Evolutionary conservation across 1,140 invertebrate genomes (phyloP).

Genomic region (Calosoma granatense): DNA sequence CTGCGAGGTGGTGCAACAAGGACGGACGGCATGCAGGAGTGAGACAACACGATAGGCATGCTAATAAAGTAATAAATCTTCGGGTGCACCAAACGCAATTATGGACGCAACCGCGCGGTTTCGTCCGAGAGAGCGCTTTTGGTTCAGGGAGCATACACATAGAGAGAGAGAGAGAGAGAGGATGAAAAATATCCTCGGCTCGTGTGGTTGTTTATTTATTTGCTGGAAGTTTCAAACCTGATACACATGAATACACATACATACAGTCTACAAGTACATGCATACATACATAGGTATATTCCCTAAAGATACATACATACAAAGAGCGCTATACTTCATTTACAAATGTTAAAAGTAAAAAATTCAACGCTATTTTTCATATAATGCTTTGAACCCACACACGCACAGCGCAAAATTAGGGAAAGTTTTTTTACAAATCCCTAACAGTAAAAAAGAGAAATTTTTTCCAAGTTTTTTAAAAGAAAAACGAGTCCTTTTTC

Average conservation of each 20-base stretch:
- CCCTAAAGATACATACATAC: too few species aligned
- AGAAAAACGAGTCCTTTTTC: too few species aligned
- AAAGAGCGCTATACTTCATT: too few species aligned
- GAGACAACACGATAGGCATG: background rate
- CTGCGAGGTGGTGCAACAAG: background rate
- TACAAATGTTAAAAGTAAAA: too few species aligned
- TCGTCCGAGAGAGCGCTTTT: background rate
- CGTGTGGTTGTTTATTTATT: background rate
- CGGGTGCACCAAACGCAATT: constrained; percentile 11
- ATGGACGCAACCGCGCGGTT: constrained; percentile 2
- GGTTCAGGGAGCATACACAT: constrained; percentile 2
- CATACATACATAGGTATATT: background rate
- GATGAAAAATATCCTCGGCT: constrained; percentile 1
- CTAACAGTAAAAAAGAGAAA: too few species aligned
- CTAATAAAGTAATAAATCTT: constrained; percentile 14
- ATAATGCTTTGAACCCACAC: too few species aligned
- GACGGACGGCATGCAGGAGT: background rate
- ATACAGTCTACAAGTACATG: background rate
- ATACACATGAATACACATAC: background rate
- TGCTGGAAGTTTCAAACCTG: background rate
- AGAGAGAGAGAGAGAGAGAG: too few species aligned
- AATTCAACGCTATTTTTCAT: too few species aligned
- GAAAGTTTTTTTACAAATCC: too few species aligned
- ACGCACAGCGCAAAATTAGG: too few species aligned
- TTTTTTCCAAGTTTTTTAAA: too few species aligned